Evolutionary conservation across 2,888 invertebrate genomes (phyloP).

Genomic region (Hypselothyrea guttata): DNA sequence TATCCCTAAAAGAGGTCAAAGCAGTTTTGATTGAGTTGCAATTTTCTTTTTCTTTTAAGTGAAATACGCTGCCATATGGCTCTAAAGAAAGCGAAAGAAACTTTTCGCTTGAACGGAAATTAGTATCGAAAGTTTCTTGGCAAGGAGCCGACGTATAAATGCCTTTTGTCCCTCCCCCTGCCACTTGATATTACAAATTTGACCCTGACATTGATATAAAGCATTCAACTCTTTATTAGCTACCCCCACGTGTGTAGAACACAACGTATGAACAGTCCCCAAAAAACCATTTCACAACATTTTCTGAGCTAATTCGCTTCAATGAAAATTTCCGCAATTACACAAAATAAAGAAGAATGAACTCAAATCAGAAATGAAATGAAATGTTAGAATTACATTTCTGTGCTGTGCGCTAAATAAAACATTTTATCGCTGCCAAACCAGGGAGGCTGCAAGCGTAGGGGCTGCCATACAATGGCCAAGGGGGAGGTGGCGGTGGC

Average conservation of each 20-base stretch:
- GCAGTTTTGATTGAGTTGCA: too few relatives aligned
- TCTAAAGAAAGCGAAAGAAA: neutral
- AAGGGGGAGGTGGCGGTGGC: conserved; percentile 1
- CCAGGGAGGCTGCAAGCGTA: conserved; percentile 33
- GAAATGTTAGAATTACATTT: conserved; percentile 68
- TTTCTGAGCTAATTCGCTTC: conserved; percentile 64
- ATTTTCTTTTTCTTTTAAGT: too few relatives aligned
- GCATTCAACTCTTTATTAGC: conserved; percentile 48
- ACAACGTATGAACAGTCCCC: neutral
- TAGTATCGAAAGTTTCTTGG: too few relatives aligned
- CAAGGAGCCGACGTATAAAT: too few relatives aligned
- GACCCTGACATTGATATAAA: conserved; percentile 67
- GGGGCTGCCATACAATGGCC: neutral
- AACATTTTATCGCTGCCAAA: conserved; percentile 47
- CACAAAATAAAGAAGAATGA: conserved; percentile 18
- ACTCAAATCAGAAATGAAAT: conserved; percentile 22
- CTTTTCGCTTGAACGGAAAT: too few relatives aligned
- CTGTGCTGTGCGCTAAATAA: conserved; percentile 46
- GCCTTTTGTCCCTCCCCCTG: too few relatives aligned
- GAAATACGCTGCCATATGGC: too few relatives aligned
- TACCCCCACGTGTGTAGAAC: neutral
- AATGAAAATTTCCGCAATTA: conserved; percentile 76
- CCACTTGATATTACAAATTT: conserved; percentile 5
- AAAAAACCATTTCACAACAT: conserved; percentile 33
- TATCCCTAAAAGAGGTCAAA: too few relatives aligned